Base-by-base conservation (phyloP, 2,888 invertebrate genomes). In the Leptinotarsa peninsularis region DNA sequence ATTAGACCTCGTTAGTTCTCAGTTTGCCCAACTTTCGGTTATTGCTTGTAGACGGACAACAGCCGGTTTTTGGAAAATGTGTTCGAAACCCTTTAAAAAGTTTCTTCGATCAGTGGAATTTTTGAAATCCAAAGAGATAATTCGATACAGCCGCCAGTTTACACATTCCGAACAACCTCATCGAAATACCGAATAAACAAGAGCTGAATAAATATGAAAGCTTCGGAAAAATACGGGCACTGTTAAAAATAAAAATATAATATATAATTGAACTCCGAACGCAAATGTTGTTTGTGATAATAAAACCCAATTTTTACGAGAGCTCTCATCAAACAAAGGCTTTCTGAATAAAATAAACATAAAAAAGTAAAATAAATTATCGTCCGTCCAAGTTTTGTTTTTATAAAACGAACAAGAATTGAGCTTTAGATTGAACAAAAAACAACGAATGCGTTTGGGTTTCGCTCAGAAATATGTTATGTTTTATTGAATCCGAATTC, bases 251-350 rank as follows among this genome's bases (percentile, higher is more conserved):
- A 85, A 86, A 86, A 85, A 87, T 86, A 86, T 86, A 86, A 73
- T 83, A 85, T 87, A 86, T 87, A 87, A 87, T 87, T 87, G 86
- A 86, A 86, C 85, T 84, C 83, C 83, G 86, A 85, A 86, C 85
- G 84, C 86, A 86, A 87, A 87, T 87, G 86, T 87, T 88, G 87
- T 87, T 87, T 87, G 87, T 87, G 85, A 87, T 87, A 87, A 88
- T 88, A 87, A 87, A 87, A 86, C 87, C 84, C 86, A 87, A 87
- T 87, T 88, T 88, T 88, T 87, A 86, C 86, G 85, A 87, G 86
- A 85, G 87, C 85, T 85, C 86, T 86, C 86, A 83, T 85, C 84
- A 85, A 86, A 86, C 85, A 86, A 85, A 86, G 83, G 83, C 84
- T 83, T 82, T 83, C 80, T 82, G 83, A 85, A 85, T 84, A 86